phyloP scores from a whole-genome alignment of 2,888 invertebrate species.

The Mythimna ferrago region DNA sequence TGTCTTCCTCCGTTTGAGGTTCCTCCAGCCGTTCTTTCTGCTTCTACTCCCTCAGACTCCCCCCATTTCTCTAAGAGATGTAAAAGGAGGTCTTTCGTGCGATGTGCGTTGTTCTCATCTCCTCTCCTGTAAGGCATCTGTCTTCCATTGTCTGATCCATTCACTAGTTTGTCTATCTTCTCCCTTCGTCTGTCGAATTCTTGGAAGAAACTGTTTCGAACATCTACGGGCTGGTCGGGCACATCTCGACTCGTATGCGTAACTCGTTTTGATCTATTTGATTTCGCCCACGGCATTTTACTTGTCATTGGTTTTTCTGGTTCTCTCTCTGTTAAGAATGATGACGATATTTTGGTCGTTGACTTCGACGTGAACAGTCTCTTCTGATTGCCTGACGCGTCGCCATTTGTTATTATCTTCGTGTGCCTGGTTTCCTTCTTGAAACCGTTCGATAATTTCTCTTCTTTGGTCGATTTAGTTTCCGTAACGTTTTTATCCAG shows the following conservation, averaged over 20 bases:
- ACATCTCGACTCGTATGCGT: conserved; percentile 94
- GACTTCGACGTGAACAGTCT: conserved; percentile 85
- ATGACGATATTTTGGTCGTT: conserved; percentile 81
- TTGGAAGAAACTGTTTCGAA: conserved; percentile 89
- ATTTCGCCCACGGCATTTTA: conserved; percentile 90
- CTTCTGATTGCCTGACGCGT: conserved; percentile 77
- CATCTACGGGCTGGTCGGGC: conserved; percentile 92
- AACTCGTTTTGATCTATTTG: conserved; percentile 91
- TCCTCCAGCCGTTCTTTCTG: conserved; percentile 89
- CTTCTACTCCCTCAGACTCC: conserved; percentile 88
- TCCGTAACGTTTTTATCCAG: conserved; percentile 84
- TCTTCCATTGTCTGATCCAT: conserved; percentile 82
- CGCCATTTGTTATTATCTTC: conserved; percentile 82
- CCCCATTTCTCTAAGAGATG: conserved; percentile 95
- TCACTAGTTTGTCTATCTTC: conserved; percentile 86
- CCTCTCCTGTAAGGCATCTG: conserved; percentile 87
- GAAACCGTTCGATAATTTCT: conserved; percentile 82
- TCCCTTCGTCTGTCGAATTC: conserved; percentile 87
- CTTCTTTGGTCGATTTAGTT: conserved; percentile 79
- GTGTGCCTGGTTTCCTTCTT: conserved; percentile 79
- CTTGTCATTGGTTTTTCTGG: conserved; percentile 87
- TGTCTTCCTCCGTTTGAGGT: conserved; percentile 88
- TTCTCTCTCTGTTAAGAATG: conserved; percentile 83
- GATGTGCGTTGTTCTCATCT: conserved; percentile 91
- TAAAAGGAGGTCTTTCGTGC: conserved; percentile 94